Evolutionary conservation across 2,888 invertebrate species (phyloP).

Genomic region (Neria commutata): DNA sequence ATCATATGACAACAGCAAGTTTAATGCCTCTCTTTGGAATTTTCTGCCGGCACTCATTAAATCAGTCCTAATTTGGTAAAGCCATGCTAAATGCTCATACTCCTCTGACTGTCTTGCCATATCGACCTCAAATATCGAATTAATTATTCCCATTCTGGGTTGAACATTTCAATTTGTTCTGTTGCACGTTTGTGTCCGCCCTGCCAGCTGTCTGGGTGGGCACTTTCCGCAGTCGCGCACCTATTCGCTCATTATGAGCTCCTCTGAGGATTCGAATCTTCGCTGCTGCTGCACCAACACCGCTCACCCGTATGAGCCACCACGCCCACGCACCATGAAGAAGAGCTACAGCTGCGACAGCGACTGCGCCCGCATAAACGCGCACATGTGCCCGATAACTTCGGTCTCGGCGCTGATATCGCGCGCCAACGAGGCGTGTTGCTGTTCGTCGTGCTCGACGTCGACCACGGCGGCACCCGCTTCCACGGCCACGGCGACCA

Average conservation of each 20-base stretch:
- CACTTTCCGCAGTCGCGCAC: conserved; percentile 62
- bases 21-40: too few relatives aligned
- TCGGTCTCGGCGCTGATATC: conserved; percentile 8
- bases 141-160: too few relatives aligned
- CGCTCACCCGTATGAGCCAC: conserved; percentile 32
- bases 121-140: too few relatives aligned
- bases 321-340: conserved; percentile 46
- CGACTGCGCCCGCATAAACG: conserved; percentile 41
- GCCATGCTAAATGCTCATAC: too few relatives aligned
- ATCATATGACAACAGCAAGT: too few relatives aligned
- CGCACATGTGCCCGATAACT: conserved; percentile 25
- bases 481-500: conserved; percentile 42
- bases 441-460: conserved; percentile 41
- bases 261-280: conserved; percentile 61
- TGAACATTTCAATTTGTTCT: neutral
- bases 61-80: too few relatives aligned
- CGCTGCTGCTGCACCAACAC: conserved; percentile 40
- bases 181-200: neutral
- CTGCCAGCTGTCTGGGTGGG: conserved; percentile 57
- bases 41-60: too few relatives aligned
- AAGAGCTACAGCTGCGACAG: conserved; percentile 60
- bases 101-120: too few relatives aligned
- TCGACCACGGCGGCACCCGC: conserved; percentile 38
- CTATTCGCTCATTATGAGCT: conserved; percentile 63
- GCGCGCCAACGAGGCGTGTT: conserved; percentile 16